Evolutionary conservation across 2,888 invertebrate species (phyloP), one percentile per base, ranked within the genome.

Genomic region (Eumerus sabulonum): DNA sequence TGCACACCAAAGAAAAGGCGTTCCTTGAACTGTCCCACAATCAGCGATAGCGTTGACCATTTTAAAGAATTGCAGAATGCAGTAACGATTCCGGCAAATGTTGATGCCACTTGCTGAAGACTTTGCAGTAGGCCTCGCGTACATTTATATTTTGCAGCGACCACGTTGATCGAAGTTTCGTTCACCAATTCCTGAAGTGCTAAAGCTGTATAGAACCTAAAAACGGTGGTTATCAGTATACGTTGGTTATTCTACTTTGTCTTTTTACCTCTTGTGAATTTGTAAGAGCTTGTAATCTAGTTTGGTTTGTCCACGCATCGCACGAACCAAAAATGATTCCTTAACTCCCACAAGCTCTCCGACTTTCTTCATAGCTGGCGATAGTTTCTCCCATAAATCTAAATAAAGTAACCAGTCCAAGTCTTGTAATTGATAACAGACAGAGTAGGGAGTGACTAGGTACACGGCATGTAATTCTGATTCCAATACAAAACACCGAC

Each of bases 11-110:
- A 98, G 85, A 96, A 96, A 45, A 99, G 91, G 13, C 99, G 93
- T 84, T 95, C 94, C 90, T 98, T 97, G 88, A 99, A 98, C 89
- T 98, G 96, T 0, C 94, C 93, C 45, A 99, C 92, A 44, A 99
- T 90, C 82, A 97, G 90, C 87, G 98, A 95, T 85, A 99, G 91
- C 86, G 94, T 96, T 82, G 92, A 92, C 98, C 99, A 99, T 18
- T 98, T 96, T 11, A 99, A 90, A 62, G 97, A 94, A 81, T 92
- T 93, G 88, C 98, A 97, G 90, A 99, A 99, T n/a, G 96, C 93
- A 1, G 98, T 97, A 0, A 99, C 96, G 95, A 98, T 98, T 66
- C 98, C 98, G 64, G 98, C 98, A 91, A 98, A 98, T 38, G 97
- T 97, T 38, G 98, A 94, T 1, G 98, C 95, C 67, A 95, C 94